Percentiles rank a stretch among this genome's conserved stretches.
Conservation (phyloP, 2,888 invertebrate genomes). For the Vanessa cardui region DNA sequence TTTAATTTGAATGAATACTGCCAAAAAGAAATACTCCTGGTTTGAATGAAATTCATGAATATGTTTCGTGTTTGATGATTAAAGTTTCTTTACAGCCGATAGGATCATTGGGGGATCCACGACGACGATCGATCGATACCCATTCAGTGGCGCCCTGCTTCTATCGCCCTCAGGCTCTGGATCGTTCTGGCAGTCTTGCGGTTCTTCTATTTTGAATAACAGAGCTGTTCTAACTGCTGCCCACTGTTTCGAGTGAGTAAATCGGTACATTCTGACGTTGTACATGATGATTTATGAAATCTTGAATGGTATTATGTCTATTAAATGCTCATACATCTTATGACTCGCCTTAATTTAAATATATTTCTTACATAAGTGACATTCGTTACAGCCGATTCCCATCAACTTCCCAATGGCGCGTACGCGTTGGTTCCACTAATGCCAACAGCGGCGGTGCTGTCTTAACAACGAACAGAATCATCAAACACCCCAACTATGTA, state of each 20-base stretch:
- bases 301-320: too few relatives aligned
- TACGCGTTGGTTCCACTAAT: constrained; percentile 55
- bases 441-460: constrained; percentile 57
- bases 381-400: constrained; percentile 47
- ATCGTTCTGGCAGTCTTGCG: not conserved
- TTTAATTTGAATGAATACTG: too few relatives aligned
- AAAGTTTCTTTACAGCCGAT: not conserved
- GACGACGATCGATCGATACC: not conserved
- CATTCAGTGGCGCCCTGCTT: not conserved
- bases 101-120: not conserved
- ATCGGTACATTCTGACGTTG: too few relatives aligned
- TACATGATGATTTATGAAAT: too few relatives aligned
- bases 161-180: not conserved
- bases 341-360: too few relatives aligned
- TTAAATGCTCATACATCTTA: too few relatives aligned
- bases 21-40: too few relatives aligned
- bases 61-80: too few relatives aligned
- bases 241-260: not conserved
- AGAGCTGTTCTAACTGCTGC: not conserved
- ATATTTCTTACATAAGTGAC: too few relatives aligned
- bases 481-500: constrained; percentile 57
- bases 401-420: constrained; percentile 47
- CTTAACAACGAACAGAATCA: constrained; percentile 38
- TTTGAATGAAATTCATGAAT: too few relatives aligned
- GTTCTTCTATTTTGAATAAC: not conserved